Evolutionary conservation across 2,797 vertebrate species (phyloP).

Genomic region (Hylomyscus alleni): DNA sequence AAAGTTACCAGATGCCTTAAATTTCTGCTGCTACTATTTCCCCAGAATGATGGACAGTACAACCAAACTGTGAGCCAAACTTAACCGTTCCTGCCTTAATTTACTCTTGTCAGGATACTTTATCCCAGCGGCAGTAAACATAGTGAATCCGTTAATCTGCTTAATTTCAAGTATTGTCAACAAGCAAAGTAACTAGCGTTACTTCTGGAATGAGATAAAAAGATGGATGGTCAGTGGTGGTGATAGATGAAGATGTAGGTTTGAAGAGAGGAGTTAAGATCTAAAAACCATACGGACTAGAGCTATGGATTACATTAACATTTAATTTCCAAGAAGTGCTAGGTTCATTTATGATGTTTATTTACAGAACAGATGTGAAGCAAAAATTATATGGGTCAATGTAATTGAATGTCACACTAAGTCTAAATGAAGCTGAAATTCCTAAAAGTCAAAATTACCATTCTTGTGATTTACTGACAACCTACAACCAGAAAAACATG

Average conservation of each 20-base stretch:
- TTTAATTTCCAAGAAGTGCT: neutral
- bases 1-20: neutral
- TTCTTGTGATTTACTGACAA: neutral
- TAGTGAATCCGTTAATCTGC: neutral
- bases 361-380: neutral
- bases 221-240: neutral
- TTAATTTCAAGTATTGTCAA: neutral
- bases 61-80: neutral
- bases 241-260: neutral
- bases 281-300: neutral
- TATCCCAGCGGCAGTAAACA: neutral
- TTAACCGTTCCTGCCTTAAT: neutral
- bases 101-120: neutral
- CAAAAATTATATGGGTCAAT: neutral
- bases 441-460: neutral
- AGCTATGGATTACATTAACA: neutral
- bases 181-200: neutral
- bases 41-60: neutral
- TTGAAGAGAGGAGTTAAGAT: neutral
- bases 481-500: neutral
- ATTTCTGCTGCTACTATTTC: neutral
- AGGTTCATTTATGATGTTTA: neutral
- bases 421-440: conserved; percentile 11
- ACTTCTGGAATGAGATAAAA: conserved; percentile 37
- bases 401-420: conserved; percentile 18